Base-by-base conservation (phyloP, 2,888 invertebrate genomes). In the Scaptomyza polygonia region DNA sequence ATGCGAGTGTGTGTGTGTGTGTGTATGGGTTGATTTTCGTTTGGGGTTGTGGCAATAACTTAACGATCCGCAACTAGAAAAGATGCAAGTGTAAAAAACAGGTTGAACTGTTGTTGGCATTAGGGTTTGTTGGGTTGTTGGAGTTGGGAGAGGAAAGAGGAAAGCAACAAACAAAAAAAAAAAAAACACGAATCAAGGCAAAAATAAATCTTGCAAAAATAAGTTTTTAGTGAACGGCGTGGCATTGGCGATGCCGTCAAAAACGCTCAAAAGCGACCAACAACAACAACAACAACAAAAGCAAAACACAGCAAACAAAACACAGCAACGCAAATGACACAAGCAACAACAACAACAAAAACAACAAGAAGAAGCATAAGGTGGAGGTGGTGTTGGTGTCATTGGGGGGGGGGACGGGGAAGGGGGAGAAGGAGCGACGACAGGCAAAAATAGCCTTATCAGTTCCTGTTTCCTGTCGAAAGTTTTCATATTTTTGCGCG, bases 401-500 rank as follows among this genome's bases (percentile, higher is more conserved):
- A n/a, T n/a, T 21, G 21, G 63, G 61, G 29, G 11, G 51, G 18
- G 39, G 27, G 12, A 45, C 30, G 39, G 9, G 32, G 36, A 7
- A 16, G 27, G 5, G 11, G 67, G 49, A 43, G 55, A 39, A 30
- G 61, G 44, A 42, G 61, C 53, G 74, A 49, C 67, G 74, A 69
- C 78, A 58, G 73, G 77, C 76, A 83, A 89, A 89, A 88, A 89
- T 90, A 89, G 89, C 88, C 91, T 91, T 91, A 91, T 91, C 91
- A 91, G 91, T 82, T 82, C 82, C 82, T 88, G 84, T 87, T 89
- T 91, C 91, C 91, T 91, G 91, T 90, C 89, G 90, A 91, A 91
- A 91, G 88, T 91, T 91, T 91, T 89, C 88, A 89, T 88, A 90
- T 90, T 90, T 90, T 88, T 80, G 79, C 58, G 78, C 73, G 75